Evolutionary conservation across 2,797 vertebrate species (phyloP), one percentile per base, ranked within the genome.

Genomic region (Rhynchonycteris naso): DNA sequence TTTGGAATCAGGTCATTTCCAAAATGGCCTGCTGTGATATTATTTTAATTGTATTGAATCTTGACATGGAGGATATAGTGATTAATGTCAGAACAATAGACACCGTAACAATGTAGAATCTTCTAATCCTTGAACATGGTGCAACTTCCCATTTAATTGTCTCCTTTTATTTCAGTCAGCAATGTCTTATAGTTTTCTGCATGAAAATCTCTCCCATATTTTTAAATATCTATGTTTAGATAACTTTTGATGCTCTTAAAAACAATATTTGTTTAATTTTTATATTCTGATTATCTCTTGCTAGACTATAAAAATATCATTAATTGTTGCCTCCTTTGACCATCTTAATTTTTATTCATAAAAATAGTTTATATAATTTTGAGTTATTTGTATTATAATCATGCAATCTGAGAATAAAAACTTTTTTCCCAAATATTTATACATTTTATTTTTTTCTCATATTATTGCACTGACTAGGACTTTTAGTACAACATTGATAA

Each of bases 331-430:
- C 71, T 43, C 22, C 61, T 59, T 54, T 76, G 71, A 76, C n/a
- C 4, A 43, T 59, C 3, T 12, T 58, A 50, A 33, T 5, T 59
- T 2, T 88, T 66, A 59, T 72, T 69, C 38, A 52, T 28, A 61
- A 33, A 84, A 90, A 94, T 71, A 56, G n/a, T 94, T 83, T 78
- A 43, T 63, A 84, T 61, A 84, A 52, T 54, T 90, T 61, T 78
- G 61, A 35, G 16, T 69, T 69, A 52, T 61, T 28, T 52, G 4
- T 56, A 50, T 47, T 65, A 24, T 38, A 52, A 28, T 87, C 26
- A 72, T 28, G 33, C 18, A 4, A 56, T 22, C 28, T 47, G 47
- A 56, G 58, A 87, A 72, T 72, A 87, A 78, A 35, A 13, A 19
- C 52, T 68, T 35, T 59, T n/a, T 15, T 50, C 19, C 69, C 30